phyloP scores from a whole-genome alignment of 2,113 vertebrate genomes.

The Petrocephalus zakoni region DNA sequence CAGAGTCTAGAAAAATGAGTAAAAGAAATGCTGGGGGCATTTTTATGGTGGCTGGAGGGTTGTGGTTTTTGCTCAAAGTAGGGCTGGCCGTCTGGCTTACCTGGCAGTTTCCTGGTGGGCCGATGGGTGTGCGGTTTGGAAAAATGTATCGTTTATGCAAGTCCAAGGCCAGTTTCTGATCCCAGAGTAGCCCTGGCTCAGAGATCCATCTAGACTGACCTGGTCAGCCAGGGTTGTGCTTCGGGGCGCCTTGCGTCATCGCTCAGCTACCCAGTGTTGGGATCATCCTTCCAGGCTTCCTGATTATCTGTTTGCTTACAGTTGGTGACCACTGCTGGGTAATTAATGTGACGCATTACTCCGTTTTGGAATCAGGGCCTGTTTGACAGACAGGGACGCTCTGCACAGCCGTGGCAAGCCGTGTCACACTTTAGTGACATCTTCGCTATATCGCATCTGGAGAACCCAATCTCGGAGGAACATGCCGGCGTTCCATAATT shows the following conservation, averaged over 20 bases:
- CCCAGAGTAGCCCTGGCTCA: background rate
- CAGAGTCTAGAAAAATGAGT: background rate
- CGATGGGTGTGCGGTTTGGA: background rate
- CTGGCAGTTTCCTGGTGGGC: background rate
- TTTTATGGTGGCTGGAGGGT: background rate
- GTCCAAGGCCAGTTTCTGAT: background rate
- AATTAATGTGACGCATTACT: background rate
- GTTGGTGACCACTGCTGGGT: background rate
- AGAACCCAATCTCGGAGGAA: background rate
- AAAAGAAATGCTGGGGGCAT: background rate
- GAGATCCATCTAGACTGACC: background rate
- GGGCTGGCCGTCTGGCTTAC: background rate
- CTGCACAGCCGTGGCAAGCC: background rate
- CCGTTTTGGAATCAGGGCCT: background rate
- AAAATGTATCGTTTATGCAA: too few species aligned
- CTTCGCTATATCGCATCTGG: background rate
- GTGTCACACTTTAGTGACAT: background rate
- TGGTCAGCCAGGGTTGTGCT: background rate
- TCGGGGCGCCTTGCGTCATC: background rate
- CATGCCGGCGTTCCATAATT: background rate
- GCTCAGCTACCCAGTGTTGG: background rate
- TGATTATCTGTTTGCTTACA: background rate
- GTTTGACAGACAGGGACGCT: background rate
- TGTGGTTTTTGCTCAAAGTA: background rate
- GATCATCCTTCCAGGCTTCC: background rate